Evolutionary conservation across 2,113 vertebrate genomes (phyloP).

Genomic region (Tretioscincus oriximinensis): DNA sequence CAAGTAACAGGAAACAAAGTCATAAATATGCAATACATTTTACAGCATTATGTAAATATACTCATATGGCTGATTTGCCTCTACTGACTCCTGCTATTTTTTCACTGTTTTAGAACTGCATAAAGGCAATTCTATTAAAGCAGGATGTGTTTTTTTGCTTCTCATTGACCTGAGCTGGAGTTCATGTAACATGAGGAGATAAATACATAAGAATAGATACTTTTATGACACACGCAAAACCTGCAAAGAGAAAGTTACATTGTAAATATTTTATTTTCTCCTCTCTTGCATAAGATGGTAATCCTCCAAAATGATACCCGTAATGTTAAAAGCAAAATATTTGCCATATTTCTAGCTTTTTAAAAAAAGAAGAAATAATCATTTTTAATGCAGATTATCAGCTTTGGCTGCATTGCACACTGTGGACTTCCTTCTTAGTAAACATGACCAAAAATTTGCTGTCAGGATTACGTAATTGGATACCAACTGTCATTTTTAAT

Average conservation of each 20-base stretch:
- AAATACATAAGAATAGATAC: no score
- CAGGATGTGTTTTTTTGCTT: no score
- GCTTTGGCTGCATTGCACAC: neutral
- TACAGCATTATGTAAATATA: neutral
- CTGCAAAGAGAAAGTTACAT: neutral
- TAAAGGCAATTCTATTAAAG: no score
- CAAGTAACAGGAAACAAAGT: neutral
- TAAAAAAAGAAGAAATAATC: no score
- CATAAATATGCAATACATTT: neutral
- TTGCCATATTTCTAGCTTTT: neutral
- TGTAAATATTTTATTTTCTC: neutral
- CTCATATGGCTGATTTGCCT: neutral
- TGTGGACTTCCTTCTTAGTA: neutral
- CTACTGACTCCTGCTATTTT: no score
- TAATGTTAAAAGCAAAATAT: neutral
- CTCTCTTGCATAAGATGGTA: neutral
- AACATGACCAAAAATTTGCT: neutral
- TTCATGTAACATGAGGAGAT: no score
- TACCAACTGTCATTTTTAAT: neutral
- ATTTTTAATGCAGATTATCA: neutral
- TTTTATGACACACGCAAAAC: no score
- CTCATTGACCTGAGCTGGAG: no score
- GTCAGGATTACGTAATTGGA: neutral
- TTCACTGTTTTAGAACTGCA: no score
- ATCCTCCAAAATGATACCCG: neutral